phyloP scores from a whole-genome alignment of 2,797 vertebrate genomes.

The Lacerta agilis region DNA sequence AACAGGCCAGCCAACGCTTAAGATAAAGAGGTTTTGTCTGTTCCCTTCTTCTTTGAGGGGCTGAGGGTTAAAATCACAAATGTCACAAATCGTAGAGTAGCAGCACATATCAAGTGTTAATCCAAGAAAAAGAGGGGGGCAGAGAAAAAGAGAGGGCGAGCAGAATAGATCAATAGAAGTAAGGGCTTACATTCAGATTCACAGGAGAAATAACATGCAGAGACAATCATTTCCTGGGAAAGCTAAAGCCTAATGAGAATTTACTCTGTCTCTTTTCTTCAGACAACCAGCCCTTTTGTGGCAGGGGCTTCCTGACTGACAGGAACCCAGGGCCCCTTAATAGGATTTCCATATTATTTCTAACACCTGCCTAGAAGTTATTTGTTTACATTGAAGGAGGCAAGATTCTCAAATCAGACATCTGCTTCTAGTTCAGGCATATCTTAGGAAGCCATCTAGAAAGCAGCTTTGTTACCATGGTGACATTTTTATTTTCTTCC shows the following conservation, averaged over 20 bases:
- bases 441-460: slow-evolving; percentile 85
- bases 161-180: slow-evolving; percentile 77
- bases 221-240: slow-evolving; percentile 86
- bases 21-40: slow-evolving; percentile 35
- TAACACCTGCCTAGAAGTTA: slow-evolving; percentile 89
- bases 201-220: slow-evolving; percentile 78
- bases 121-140: slow-evolving; percentile 48
- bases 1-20: slow-evolving; percentile 20
- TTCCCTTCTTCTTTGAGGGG: slow-evolving; percentile 6
- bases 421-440: slow-evolving; percentile 85
- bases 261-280: slow-evolving; percentile 81
- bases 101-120: slow-evolving; percentile 72
- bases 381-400: slow-evolving; percentile 87
- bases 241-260: slow-evolving; percentile 84
- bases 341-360: slow-evolving; percentile 90
- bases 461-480: slow-evolving; percentile 88
- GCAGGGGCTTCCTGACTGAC: slow-evolving; percentile 81
- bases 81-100: slow-evolving; percentile 64
- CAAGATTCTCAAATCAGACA: slow-evolving; percentile 85
- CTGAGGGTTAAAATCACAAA: slow-evolving; percentile 75
- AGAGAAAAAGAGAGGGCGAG: slow-evolving; percentile 63
- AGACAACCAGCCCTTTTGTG: slow-evolving; percentile 82
- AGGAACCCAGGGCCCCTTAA: slow-evolving; percentile 81
- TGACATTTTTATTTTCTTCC: slow-evolving; percentile 84
- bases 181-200: slow-evolving; percentile 80